Conservation (phyloP, 2,888 invertebrate genomes). For the Brachyptera putata region DNA sequence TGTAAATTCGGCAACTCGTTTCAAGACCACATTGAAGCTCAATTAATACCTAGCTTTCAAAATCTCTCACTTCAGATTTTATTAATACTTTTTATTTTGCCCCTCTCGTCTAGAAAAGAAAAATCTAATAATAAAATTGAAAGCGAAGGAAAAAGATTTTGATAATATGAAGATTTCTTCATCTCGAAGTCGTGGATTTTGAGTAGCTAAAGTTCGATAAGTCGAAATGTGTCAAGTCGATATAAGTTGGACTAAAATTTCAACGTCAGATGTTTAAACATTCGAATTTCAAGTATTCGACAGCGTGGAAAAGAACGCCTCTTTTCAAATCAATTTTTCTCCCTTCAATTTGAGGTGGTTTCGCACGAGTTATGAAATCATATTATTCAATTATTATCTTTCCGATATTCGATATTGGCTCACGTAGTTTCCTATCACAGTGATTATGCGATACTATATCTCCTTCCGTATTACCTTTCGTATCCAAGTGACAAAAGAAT, state of each 20-base stretch:
- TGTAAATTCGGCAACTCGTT: not conserved
- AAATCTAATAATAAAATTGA: constrained; percentile 21
- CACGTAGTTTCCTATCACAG: not conserved
- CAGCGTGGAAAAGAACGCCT: no score
- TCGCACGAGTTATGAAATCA: not conserved
- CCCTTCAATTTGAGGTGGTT: not conserved
- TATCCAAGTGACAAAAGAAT: no score
- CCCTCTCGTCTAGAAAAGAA: not conserved
- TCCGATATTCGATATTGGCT: not conserved
- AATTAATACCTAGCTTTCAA: constrained; percentile 8
- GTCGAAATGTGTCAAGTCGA: constrained; percentile 1
- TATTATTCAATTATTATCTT: not conserved
- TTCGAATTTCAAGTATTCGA: no score
- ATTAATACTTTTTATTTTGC: not conserved
- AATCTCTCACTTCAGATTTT: constrained; percentile 11
- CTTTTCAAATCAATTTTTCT: no score
- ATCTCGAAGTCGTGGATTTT: not conserved
- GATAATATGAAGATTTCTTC: not conserved
- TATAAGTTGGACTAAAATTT: constrained; percentile 5
- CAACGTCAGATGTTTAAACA: no score
- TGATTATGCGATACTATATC: no score
- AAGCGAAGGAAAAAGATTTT: no score
- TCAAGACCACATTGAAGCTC: constrained; percentile 16
- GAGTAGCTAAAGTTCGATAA: not conserved
- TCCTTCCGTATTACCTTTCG: no score